Conservation (phyloP, 2,888 invertebrate genomes). For the Anthophora plumipes region DNA sequence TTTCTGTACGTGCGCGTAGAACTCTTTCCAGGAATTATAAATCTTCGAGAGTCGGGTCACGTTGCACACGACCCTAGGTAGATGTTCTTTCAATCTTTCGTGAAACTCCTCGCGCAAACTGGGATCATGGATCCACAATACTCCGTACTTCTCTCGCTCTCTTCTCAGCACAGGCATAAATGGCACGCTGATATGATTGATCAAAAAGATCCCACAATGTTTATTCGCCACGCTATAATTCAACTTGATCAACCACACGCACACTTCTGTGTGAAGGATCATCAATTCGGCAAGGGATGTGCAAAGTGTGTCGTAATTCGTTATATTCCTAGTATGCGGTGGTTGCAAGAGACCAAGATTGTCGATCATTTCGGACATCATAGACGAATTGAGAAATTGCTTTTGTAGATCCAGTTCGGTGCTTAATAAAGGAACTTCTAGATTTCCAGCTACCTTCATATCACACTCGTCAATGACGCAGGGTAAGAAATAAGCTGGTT, state of each 20-base stretch:
- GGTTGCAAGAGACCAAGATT: constrained; percentile 63
- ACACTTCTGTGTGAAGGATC: constrained; percentile 64
- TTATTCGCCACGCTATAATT: constrained; percentile 57
- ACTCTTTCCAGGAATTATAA: constrained; percentile 67
- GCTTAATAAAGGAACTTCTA: constrained; percentile 63
- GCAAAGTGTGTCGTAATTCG: constrained; percentile 67
- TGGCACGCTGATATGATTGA: constrained; percentile 75
- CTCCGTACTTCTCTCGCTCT: constrained; percentile 53
- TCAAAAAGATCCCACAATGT: constrained; percentile 67
- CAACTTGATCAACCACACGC: constrained; percentile 68
- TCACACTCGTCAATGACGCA: constrained; percentile 74
- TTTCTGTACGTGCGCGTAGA: constrained; percentile 64
- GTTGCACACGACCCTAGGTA: constrained; percentile 61
- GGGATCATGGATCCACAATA: constrained; percentile 52
- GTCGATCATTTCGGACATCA: constrained; percentile 53
- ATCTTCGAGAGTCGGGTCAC: constrained; percentile 53
- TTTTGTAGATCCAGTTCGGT: constrained; percentile 66
- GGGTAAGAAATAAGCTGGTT: constrained; percentile 65
- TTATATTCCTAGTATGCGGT: constrained; percentile 43
- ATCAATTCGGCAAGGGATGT: constrained; percentile 65
- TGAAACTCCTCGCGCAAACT: constrained; percentile 48
- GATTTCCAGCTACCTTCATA: constrained; percentile 64
- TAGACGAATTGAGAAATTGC: constrained; percentile 62
- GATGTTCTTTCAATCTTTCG: constrained; percentile 48
- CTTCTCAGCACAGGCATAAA: constrained; percentile 72